Evolutionary conservation across 2,113 vertebrate genomes (phyloP).

Genomic region (Sturnus vulgaris): DNA sequence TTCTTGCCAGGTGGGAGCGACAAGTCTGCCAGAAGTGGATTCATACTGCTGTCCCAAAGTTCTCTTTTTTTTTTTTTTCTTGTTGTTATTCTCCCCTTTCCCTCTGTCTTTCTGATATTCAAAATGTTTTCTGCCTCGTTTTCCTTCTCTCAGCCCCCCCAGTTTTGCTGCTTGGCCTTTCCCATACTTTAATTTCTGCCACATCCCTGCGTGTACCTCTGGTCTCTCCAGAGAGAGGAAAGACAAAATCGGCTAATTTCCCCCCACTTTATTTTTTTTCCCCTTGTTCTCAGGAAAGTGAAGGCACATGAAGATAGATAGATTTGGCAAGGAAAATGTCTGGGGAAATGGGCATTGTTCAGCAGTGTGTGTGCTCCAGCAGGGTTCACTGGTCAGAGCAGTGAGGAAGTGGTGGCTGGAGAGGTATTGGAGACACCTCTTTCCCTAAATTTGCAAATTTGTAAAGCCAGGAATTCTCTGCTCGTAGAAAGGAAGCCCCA

Average conservation of each 20-base stretch:
- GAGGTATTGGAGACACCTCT: background rate
- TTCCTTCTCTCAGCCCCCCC: background rate
- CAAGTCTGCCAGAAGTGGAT: background rate
- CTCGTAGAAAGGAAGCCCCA: background rate
- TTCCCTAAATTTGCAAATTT: background rate
- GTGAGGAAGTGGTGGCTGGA: background rate
- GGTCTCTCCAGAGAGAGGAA: background rate
- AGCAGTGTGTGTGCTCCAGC: background rate
- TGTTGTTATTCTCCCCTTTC: background rate
- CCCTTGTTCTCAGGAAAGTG: background rate
- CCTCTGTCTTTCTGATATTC: background rate
- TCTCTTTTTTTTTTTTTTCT: background rate
- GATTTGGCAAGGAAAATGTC: background rate
- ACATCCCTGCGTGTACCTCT: accelerated
- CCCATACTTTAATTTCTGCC: background rate
- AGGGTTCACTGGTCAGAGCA: background rate
- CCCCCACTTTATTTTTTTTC: background rate
- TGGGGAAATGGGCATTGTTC: accelerated
- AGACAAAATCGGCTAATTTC: background rate
- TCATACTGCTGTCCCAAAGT: background rate
- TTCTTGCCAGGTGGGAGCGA: background rate
- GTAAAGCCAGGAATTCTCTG: background rate
- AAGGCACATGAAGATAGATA: background rate
- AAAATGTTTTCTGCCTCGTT: background rate
- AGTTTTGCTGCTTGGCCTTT: background rate